Evolutionary conservation across 2,113 vertebrate species (phyloP).

Genomic region (Phalacrocorax pelagicus): DNA sequence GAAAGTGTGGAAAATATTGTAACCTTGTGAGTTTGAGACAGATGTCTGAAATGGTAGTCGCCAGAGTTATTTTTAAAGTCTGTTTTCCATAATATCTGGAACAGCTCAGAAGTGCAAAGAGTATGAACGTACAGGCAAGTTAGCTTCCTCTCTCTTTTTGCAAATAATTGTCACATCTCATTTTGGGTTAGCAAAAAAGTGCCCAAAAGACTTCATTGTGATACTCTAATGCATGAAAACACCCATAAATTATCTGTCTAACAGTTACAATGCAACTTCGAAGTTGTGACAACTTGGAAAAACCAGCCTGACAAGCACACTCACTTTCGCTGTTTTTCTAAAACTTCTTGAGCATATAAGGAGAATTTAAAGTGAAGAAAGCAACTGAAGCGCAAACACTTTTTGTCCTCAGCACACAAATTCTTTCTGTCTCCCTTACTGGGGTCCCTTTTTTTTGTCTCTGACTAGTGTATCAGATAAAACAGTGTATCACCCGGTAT

Average conservation of each 20-base stretch:
- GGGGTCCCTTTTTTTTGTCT: neutral
- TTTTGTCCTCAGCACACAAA: conserved; percentile 22
- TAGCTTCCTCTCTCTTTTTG: neutral
- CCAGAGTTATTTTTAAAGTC: neutral
- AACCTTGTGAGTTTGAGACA: neutral
- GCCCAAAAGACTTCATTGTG: neutral
- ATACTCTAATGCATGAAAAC: conserved; percentile 1
- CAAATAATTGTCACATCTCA: neutral
- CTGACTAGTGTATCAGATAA: neutral
- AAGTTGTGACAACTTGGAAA: conserved; percentile 55
- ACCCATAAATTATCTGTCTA: conserved; percentile 47
- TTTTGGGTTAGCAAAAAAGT: neutral
- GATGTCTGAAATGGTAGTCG: neutral
- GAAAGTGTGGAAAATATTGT: neutral
- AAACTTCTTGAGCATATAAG: conserved; percentile 44
- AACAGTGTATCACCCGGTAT: neutral
- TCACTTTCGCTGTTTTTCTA: conserved; percentile 21
- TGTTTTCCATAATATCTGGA: neutral
- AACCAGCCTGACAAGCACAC: conserved; percentile 56
- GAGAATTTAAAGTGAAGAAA: conserved; percentile 37
- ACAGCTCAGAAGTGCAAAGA: neutral
- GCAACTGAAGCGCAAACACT: neutral
- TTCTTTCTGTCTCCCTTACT: neutral
- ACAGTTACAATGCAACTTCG: conserved; percentile 4
- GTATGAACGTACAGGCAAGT: neutral